Evolutionary conservation across 2,113 vertebrate genomes (phyloP).

Genomic region (Labeo rohita): DNA sequence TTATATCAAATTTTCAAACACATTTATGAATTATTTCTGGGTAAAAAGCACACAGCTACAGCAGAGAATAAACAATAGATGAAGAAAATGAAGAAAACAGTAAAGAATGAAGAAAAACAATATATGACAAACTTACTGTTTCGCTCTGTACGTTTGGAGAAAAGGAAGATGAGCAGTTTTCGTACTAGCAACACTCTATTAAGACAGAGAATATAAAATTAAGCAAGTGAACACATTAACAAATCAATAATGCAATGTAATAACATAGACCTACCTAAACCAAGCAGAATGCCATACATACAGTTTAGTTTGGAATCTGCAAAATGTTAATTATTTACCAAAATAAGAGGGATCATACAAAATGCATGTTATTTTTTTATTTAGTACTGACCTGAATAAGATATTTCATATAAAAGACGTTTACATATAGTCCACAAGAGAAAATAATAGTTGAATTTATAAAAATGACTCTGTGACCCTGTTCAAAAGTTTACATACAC

Average conservation of each 20-base stretch:
- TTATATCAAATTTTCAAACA: not conserved
- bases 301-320: too few relatives aligned
- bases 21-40: too few relatives aligned
- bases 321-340: too few relatives aligned
- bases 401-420: too few relatives aligned
- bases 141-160: slow-evolving; percentile 93
- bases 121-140: slow-evolving; percentile 86
- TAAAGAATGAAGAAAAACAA: not conserved
- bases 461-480: too few relatives aligned
- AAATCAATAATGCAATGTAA: not conserved
- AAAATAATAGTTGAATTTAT: too few relatives aligned
- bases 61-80: not conserved
- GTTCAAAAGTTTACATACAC: too few relatives aligned
- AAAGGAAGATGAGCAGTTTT: slow-evolving; percentile 90
- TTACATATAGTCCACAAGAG: too few relatives aligned
- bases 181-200: slow-evolving; percentile 89
- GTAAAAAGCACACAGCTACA: too few relatives aligned
- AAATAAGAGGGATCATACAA: too few relatives aligned
- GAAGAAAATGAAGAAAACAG: not conserved
- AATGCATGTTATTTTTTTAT: too few relatives aligned
- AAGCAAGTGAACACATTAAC: not conserved
- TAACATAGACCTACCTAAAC: not conserved
- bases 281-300: slow-evolving; percentile 32
- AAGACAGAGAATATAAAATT: slow-evolving; percentile 13
- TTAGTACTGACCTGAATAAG: too few relatives aligned